Evolutionary conservation across 2,797 vertebrate genomes (phyloP), one percentile per base, ranked within the genome.

Genomic region (Cheracebus regulus): DNA sequence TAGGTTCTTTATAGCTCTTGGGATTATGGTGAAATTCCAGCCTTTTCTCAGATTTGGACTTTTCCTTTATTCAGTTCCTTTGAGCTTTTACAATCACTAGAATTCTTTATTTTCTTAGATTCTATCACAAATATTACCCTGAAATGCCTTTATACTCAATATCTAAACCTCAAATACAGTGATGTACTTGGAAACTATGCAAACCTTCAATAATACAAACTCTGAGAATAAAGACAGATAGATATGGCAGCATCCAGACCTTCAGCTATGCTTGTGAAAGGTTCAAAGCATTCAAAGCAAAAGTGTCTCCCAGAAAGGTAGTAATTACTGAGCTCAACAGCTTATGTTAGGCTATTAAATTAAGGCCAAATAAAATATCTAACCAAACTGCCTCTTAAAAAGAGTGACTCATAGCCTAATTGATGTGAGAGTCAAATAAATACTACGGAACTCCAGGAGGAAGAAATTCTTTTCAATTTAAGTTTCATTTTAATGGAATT

Each of bases 371-470:
- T 94, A 92, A 95, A 86, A 96, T 92, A 93, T 41, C 88, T 81
- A 95, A 91, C 61, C 61, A 87, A 93, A 95, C 55, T 79, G 39
- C 67, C 75, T 96, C 95, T 89, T 97, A 89, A 95, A 96, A 96
- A 94, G 73, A 79, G 79, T 96, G 92, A 96, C 79, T 98, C 96
- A 96, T 64, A 75, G 28, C 30, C 75, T 95, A 95, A 97, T 90
- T 94, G 88, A 97, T 96, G 83, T 97, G 97, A 96, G 90, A 96
- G 84, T 95, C 91, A 94, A 97, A 97, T 96, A 97, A 95, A 96
- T 70, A 79, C 67, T 80, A 70, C 70, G 52, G 41, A 94, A 84
- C 46, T 90, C 33, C 88, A 48, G 24, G 36, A 78, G 52, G 70
- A 97, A 96, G 28, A 26, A 95, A 90, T 90, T 93, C 70, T 41